Percentiles rank a stretch among this genome's conserved stretches.
Conservation (phyloP, 2,888 invertebrate genomes). For the Ischnus inquisitorius region DNA sequence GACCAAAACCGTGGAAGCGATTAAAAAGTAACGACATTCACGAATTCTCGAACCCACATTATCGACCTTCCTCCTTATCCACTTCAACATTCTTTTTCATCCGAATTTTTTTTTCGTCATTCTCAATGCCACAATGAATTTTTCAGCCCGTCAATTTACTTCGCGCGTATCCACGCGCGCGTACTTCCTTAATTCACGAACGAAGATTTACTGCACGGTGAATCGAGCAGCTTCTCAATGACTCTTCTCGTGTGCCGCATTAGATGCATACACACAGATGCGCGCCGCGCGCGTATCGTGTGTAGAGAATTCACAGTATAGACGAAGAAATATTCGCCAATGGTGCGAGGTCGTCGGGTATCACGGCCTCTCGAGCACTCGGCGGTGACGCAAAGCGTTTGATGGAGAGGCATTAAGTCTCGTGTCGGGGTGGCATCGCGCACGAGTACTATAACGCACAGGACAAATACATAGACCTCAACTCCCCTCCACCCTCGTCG, state of each 20-base stretch:
- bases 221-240: slow-evolving; percentile 13
- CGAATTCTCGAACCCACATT: background rate
- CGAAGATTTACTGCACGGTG: slow-evolving; percentile 37
- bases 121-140: background rate
- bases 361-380: slow-evolving; percentile 18
- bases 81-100: background rate
- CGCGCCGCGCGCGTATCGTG: background rate
- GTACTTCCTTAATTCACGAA: slow-evolving; percentile 35
- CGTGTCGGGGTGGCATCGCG: slow-evolving; percentile 24
- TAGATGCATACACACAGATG: background rate
- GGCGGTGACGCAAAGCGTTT: slow-evolving; percentile 44
- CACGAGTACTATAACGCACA: background rate
- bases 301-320: background rate
- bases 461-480: background rate
- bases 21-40: background rate
- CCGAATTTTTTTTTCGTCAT: background rate
- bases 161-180: background rate
- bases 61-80: background rate
- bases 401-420: slow-evolving; percentile 39
- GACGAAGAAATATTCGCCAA: slow-evolving; percentile 15
- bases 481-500: background rate
- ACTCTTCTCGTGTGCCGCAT: background rate
- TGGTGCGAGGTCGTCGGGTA: slow-evolving; percentile 39
- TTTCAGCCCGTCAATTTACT: background rate
- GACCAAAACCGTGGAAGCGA: background rate